Percentiles rank a stretch among this genome's conserved stretches.
These are phyloP conservation scores for Pelusios castaneus DNA, from an alignment of 2,113 vertebrate genomes.

Conservation along the genomic window DNA sequence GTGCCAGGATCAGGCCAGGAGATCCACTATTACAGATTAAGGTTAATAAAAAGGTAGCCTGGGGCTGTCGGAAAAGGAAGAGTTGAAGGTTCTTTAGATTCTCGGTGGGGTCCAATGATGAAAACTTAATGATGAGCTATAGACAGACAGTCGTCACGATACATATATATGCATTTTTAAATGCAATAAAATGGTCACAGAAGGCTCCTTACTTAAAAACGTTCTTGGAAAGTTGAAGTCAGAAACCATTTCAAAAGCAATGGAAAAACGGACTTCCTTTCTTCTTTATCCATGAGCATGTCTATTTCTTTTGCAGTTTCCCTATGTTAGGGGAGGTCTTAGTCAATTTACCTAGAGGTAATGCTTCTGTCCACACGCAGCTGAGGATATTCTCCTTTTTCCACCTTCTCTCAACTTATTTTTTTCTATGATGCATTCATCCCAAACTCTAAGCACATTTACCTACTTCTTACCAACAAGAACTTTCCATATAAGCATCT, in stretches of 20 bases:
- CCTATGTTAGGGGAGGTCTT: not conserved
- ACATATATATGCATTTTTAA: not conserved
- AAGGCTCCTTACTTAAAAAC: not conserved
- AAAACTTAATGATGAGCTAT: not conserved
- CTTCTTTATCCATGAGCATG: not conserved
- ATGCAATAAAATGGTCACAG: not conserved
- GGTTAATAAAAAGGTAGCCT: conserved; percentile 22
- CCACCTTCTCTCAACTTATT: accelerated
- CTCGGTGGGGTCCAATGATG: not conserved
- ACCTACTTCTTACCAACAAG: not conserved
- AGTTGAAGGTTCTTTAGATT: not conserved
- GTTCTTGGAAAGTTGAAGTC: not conserved
- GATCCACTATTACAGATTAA: conserved; percentile 15
- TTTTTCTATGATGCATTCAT: not conserved
- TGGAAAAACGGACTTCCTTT: not conserved
- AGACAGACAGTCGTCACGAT: not conserved
- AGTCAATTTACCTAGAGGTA: not conserved
- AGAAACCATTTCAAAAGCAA: not conserved
- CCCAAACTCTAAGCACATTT: not conserved
- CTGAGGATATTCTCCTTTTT: not conserved
- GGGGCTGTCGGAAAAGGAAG: conserved; percentile 4
- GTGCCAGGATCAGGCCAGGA: not conserved
- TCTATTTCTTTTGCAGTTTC: not conserved
- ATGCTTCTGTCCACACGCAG: not conserved
- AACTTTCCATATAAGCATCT: not conserved